Evolutionary conservation across 2,113 vertebrate genomes (phyloP).

Genomic region (Pandion haliaetus): DNA sequence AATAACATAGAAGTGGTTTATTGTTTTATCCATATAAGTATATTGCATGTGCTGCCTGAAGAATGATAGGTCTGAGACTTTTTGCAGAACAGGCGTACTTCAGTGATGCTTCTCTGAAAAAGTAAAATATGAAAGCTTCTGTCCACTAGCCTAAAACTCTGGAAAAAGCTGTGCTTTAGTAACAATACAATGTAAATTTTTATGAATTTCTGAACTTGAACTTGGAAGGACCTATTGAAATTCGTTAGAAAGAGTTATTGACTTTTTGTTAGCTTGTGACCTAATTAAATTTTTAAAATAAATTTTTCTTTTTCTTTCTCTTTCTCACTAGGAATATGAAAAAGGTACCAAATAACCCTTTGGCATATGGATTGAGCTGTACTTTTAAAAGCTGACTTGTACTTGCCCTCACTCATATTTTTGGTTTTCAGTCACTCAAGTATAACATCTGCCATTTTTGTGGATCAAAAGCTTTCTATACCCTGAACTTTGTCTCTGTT

Average conservation of each 20-base stretch:
- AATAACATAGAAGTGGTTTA: neutral
- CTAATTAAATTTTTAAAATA: neutral
- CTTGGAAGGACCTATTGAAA: neutral
- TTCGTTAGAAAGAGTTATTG: neutral
- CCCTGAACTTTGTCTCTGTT: slow-evolving; percentile 28
- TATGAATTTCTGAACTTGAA: neutral
- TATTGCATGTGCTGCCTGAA: neutral
- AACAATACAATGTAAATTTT: neutral
- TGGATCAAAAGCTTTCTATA: slow-evolving; percentile 37
- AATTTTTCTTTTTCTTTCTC: neutral
- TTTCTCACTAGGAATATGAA: neutral
- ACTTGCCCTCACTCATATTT: neutral
- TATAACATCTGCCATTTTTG: slow-evolving; percentile 27
- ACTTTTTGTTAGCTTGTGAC: neutral
- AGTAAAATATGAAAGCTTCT: neutral
- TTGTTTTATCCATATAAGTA: neutral
- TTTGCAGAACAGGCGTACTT: neutral
- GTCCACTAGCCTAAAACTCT: neutral
- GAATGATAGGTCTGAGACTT: neutral
- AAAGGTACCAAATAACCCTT: neutral
- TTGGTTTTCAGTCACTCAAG: slow-evolving; percentile 15
- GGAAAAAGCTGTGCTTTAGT: neutral
- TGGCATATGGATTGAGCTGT: neutral
- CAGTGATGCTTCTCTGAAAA: neutral
- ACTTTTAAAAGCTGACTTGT: neutral